Conservation (phyloP, 1,140 invertebrate genomes). For the Papilio polytes region DNA sequence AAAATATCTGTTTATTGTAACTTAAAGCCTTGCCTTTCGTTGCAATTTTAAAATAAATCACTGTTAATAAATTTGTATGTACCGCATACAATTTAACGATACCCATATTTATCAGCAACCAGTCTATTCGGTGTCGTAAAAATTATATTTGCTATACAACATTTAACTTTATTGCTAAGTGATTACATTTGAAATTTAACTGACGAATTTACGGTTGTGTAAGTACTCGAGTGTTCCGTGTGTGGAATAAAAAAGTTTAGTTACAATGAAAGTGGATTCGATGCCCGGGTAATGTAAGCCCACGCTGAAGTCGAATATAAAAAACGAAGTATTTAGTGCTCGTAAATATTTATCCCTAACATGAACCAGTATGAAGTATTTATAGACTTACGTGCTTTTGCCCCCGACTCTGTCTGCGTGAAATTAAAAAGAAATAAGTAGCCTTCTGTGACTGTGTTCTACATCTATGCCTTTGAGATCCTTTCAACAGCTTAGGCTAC, state of each 20-base stretch:
- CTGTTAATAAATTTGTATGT: constrained; percentile 6
- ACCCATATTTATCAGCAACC: constrained; percentile 20
- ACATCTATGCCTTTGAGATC: too few relatives aligned
- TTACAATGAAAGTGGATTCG: constrained; percentile 60
- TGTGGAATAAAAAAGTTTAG: constrained; percentile 53
- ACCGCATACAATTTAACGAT: constrained; percentile 21
- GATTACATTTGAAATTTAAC: constrained; percentile 9
- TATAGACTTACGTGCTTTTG: neutral
- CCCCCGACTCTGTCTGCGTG: too few relatives aligned
- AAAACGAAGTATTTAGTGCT: constrained; percentile 53
- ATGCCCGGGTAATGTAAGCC: constrained; percentile 39
- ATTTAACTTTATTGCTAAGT: constrained; percentile 22
- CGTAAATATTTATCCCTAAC: constrained; percentile 61
- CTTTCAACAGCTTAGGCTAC: too few relatives aligned
- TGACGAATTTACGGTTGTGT: constrained; percentile 32
- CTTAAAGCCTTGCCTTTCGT: neutral
- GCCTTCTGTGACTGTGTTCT: too few relatives aligned
- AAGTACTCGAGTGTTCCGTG: constrained; percentile 53
- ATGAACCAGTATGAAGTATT: neutral
- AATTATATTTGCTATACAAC: neutral
- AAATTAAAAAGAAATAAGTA: too few relatives aligned
- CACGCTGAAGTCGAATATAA: constrained; percentile 37
- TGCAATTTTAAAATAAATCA: neutral
- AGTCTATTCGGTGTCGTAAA: constrained; percentile 12
- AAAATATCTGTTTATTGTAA: neutral